A percentile compares a stretch with the other conserved stretches of the same genome.
Evolutionary conservation across 2,113 vertebrate genomes (phyloP).

Genomic region (Cygnus buccinator): DNA sequence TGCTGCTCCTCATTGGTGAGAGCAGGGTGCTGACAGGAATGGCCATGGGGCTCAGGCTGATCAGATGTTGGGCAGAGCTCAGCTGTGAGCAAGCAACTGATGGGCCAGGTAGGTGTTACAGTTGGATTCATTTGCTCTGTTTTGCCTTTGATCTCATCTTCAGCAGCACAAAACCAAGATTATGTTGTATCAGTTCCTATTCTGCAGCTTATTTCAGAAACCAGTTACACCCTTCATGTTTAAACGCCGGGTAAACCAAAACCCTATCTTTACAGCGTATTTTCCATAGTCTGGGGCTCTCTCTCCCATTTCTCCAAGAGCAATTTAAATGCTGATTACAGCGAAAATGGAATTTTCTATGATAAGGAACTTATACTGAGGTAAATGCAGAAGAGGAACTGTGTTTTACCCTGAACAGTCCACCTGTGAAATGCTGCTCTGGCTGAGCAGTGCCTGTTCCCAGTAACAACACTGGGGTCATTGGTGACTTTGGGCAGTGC

Average conservation of each 20-base stretch:
- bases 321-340: background rate
- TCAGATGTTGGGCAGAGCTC: constrained; percentile 48
- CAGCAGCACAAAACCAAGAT: background rate
- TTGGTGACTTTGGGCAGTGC: rapidly evolving
- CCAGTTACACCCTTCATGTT: background rate
- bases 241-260: background rate
- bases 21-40: constrained; percentile 32
- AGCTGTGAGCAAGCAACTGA: constrained; percentile 32
- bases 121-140: background rate
- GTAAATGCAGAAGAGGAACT: background rate
- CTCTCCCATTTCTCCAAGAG: background rate
- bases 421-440: background rate
- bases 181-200: background rate
- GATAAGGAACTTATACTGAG: background rate
- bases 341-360: background rate
- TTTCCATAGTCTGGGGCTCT: background rate
- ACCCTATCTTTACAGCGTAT: background rate
- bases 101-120: background rate
- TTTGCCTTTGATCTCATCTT: background rate
- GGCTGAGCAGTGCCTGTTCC: background rate
- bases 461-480: rapidly evolving
- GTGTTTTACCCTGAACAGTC: background rate
- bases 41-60: constrained; percentile 31
- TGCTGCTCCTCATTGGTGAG: background rate
- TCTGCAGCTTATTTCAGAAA: background rate